Conservation (phyloP, 2,113 vertebrate species). For the Serinus canaria region DNA sequence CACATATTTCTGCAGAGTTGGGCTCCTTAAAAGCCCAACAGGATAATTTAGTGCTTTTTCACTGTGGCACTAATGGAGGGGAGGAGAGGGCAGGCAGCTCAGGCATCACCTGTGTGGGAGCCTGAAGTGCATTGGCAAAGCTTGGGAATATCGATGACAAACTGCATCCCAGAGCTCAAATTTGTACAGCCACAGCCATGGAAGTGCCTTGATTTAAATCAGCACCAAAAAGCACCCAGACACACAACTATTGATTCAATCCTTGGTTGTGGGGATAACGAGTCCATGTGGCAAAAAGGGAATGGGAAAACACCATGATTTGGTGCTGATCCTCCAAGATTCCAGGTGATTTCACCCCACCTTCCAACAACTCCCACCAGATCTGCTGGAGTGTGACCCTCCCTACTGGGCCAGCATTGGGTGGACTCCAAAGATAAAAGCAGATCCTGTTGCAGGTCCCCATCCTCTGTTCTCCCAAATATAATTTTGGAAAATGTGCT, state of each 20-base stretch:
- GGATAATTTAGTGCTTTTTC: not conserved
- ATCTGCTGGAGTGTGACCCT: not conserved
- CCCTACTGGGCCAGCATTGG: no score
- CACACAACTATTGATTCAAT: not conserved
- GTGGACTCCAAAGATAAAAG: no score
- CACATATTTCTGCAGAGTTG: not conserved
- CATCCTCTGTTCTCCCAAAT: no score
- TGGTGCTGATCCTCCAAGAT: not conserved
- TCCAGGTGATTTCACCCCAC: not conserved
- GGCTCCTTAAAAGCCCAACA: not conserved
- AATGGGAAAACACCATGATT: rapidly evolving
- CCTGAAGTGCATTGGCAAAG: not conserved
- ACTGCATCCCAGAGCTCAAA: not conserved
- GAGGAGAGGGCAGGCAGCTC: not conserved
- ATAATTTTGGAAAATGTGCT: no score
- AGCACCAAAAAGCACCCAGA: not conserved
- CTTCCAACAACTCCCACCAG: rapidly evolving
- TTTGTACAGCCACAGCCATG: not conserved
- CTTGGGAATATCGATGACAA: not conserved
- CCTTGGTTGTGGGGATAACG: not conserved
- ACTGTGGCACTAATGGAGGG: not conserved
- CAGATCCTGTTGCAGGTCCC: no score
- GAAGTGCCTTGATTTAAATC: not conserved
- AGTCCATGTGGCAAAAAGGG: not conserved
- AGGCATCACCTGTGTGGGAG: not conserved